phyloP scores from a whole-genome alignment of 2,888 invertebrate species.

The Mayetiola destructor region DNA sequence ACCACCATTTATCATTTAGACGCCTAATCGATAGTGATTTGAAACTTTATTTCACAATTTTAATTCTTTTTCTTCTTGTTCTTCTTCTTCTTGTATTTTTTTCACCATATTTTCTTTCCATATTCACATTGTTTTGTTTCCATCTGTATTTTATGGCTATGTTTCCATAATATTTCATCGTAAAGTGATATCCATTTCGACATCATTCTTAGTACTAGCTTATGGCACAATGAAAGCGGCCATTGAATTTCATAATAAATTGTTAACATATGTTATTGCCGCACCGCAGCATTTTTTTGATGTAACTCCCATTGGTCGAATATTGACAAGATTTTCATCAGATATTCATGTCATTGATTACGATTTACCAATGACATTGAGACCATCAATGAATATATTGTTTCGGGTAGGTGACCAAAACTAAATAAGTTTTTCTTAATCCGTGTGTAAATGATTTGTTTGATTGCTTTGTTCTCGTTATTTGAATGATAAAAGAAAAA shows the following conservation, averaged over 20 bases:
- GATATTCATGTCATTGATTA: constrained; percentile 43
- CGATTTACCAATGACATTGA: constrained; percentile 33
- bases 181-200: constrained; percentile 26
- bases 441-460: not conserved
- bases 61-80: too few species aligned
- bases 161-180: too few species aligned
- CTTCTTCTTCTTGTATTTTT: too few species aligned
- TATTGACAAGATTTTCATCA: constrained; percentile 45
- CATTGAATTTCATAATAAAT: constrained; percentile 34
- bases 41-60: too few species aligned
- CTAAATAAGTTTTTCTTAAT: constrained; percentile 1
- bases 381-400: constrained; percentile 22
- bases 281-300: constrained; percentile 47
- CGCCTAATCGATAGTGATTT: too few species aligned
- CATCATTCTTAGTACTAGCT: constrained; percentile 31
- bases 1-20: too few species aligned
- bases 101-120: too few species aligned
- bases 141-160: too few species aligned
- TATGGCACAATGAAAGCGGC: constrained; percentile 38
- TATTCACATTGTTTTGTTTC: too few species aligned
- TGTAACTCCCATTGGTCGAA: constrained; percentile 45
- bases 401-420: constrained; percentile 29
- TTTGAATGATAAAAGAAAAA: too few species aligned
- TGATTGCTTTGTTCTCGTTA: too few species aligned
- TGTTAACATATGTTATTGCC: constrained; percentile 38